Conservation (phyloP, 1,140 invertebrate genomes). For the Medauroidea extradentata region DNA sequence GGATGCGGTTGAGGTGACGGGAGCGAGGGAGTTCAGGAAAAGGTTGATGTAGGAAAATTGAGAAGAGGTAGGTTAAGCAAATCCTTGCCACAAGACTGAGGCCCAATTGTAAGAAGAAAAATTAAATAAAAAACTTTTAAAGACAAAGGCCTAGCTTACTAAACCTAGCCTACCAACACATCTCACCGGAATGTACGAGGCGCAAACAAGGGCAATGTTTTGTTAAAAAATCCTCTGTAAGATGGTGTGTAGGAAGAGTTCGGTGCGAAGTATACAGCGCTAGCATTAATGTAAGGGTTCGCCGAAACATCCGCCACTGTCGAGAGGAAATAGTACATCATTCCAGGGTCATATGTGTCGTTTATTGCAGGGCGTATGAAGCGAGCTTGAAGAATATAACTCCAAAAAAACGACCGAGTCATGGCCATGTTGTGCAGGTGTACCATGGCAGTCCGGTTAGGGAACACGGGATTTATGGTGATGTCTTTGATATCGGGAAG, state of each 20-base stretch:
- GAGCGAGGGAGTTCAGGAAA: too few relatives aligned
- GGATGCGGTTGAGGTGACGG: too few relatives aligned
- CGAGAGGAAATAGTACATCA: conserved; percentile 97
- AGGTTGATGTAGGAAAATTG: too few relatives aligned
- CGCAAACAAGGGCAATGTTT: conserved; percentile 91
- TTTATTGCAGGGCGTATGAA: conserved; percentile 86
- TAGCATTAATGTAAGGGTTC: conserved; percentile 89
- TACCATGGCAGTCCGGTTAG: conserved; percentile 87
- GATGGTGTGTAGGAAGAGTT: conserved; percentile 93
- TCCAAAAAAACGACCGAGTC: conserved; percentile 92
- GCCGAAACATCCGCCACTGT: conserved; percentile 92
- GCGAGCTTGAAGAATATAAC: conserved; percentile 87
- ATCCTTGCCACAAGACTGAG: too few relatives aligned
- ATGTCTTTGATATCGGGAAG: conserved; percentile 92
- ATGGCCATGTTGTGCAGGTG: conserved; percentile 96
- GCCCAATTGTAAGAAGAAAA: too few relatives aligned
- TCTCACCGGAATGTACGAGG: conserved; percentile 74
- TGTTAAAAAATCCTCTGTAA: conserved; percentile 94
- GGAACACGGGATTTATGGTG: conserved; percentile 91
- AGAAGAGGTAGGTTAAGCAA: too few relatives aligned
- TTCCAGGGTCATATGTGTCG: conserved; percentile 91
- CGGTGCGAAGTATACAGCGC: conserved; percentile 90
- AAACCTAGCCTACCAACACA: too few relatives aligned
- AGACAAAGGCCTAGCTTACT: too few relatives aligned
- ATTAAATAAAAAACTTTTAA: too few relatives aligned